These are phyloP conservation scores for Bovichtus variegatus DNA, from an alignment of 2,797 vertebrate genomes.

Conservation along the genomic window DNA sequence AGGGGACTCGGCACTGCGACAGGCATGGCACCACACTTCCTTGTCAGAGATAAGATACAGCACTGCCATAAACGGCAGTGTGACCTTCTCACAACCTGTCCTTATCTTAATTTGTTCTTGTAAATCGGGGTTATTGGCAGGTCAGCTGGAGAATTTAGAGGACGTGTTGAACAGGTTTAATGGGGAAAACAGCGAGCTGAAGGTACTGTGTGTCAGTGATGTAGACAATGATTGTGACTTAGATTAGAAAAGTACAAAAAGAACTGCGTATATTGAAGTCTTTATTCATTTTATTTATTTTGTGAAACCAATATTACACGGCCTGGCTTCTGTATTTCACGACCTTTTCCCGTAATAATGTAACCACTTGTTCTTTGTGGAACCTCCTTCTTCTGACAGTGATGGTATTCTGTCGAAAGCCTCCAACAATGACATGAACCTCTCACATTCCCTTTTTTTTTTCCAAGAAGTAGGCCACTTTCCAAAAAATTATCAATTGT, in stretches of 20 bases:
- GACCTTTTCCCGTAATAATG: neutral
- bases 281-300: neutral
- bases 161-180: constrained; percentile 29
- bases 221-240: neutral
- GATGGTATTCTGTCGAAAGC: neutral
- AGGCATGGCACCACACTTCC: constrained; percentile 64
- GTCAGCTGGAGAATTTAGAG: constrained; percentile 49
- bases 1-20: neutral
- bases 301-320: neutral
- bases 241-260: too few species aligned
- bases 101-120: constrained; percentile 79
- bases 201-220: neutral
- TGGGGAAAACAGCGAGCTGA: constrained; percentile 11
- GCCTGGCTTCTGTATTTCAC: neutral
- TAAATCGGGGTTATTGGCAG: constrained; percentile 61
- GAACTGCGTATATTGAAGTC: neutral
- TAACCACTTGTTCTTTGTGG: neutral
- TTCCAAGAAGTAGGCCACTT: constrained; percentile 25
- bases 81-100: constrained; percentile 70
- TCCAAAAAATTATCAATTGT: constrained; percentile 63
- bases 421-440: neutral
- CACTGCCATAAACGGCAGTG: constrained; percentile 54
- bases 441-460: neutral
- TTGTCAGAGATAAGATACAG: constrained; percentile 71
- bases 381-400: neutral